phyloP scores from a whole-genome alignment of 1,140 invertebrate species.

The Carcinoscorpius rotundicauda region DNA sequence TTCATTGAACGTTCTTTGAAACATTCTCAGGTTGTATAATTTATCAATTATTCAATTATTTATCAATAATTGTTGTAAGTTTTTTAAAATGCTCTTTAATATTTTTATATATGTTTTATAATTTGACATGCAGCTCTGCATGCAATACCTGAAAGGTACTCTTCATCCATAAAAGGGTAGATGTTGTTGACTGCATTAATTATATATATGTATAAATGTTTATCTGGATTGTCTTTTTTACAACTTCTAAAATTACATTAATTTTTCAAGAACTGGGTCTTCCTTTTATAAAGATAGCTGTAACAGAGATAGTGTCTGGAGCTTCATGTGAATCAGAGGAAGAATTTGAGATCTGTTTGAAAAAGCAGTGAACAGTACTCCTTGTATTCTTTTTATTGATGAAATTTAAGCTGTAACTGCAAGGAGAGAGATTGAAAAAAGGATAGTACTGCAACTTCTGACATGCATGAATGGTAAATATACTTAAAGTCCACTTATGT shows the following conservation, averaged over 20 bases:
- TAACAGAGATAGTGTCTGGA: constrained; percentile 85
- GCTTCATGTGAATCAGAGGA: constrained; percentile 88
- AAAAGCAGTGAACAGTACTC: constrained; percentile 54
- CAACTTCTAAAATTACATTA: not conserved
- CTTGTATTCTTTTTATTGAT: constrained; percentile 82
- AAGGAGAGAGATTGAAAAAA: constrained; percentile 82
- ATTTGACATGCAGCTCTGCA: too few species aligned
- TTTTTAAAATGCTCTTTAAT: too few species aligned
- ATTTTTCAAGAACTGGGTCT: constrained; percentile 42
- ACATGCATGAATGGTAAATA: constrained; percentile 65
- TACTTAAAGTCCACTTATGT: too few species aligned
- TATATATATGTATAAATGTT: not conserved
- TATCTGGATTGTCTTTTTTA: too few species aligned
- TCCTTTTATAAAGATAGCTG: constrained; percentile 70
- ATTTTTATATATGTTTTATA: too few species aligned
- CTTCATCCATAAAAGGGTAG: too few species aligned
- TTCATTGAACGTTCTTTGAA: too few species aligned
- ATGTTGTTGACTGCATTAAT: constrained; percentile 1
- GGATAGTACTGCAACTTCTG: constrained; percentile 85
- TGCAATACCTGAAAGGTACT: too few species aligned
- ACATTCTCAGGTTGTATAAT: too few species aligned
- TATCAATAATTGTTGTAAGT: too few species aligned
- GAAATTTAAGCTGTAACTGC: constrained; percentile 83
- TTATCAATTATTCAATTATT: too few species aligned
- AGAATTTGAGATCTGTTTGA: constrained; percentile 79